Conservation (phyloP, 1,140 invertebrate species). For the Trinorchestia longiramus region DNA sequence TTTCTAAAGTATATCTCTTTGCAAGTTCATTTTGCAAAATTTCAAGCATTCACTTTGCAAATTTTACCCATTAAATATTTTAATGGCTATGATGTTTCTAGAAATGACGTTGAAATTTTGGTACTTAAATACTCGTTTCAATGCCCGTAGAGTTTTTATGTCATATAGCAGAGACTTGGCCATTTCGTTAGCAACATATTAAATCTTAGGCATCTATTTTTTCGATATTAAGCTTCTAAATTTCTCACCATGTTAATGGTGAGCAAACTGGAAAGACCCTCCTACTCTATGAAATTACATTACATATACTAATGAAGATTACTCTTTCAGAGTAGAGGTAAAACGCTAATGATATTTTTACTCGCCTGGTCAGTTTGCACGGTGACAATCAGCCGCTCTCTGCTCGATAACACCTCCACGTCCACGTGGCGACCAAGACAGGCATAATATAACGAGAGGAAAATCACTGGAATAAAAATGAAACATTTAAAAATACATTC, state of each 20-base stretch:
- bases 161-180: not conserved
- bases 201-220: not conserved
- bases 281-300: not conserved
- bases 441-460: not conserved
- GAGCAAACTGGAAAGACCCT: not conserved
- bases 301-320: not conserved
- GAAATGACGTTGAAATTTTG: not conserved
- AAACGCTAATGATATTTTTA: not conserved
- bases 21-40: not conserved
- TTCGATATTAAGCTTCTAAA: not conserved
- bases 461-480: not conserved
- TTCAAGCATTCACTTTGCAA: not conserved
- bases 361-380: not conserved
- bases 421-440: not conserved
- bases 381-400: not conserved
- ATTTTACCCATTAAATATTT: not conserved
- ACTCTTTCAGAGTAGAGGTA: not conserved
- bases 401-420: slow-evolving; percentile 23
- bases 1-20: not conserved
- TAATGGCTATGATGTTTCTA: not conserved
- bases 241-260: not conserved
- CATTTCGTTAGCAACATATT: not conserved
- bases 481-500: not conserved
- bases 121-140: not conserved
- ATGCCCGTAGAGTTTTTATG: not conserved